phyloP scores from a whole-genome alignment of 2,888 invertebrate genomes.

The Steinernema scapterisci region DNA sequence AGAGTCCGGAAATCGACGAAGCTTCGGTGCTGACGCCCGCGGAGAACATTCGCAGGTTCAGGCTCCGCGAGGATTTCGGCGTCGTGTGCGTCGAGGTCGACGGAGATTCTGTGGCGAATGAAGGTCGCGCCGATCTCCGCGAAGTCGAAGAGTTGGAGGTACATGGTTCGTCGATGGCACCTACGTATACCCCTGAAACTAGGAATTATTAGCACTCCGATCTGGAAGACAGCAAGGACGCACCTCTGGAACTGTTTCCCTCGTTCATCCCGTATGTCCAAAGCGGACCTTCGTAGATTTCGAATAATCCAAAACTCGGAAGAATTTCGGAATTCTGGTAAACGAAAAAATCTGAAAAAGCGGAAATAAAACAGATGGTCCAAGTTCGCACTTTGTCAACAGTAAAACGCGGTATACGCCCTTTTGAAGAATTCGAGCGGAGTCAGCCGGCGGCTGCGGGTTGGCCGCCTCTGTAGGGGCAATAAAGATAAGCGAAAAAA shows the following conservation, averaged over 20 bases:
- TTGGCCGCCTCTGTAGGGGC: neutral
- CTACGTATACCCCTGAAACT: neutral
- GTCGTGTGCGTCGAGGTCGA: slow-evolving; percentile 10
- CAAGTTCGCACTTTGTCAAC: neutral
- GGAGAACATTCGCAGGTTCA: slow-evolving; percentile 22
- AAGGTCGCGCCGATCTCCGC: slow-evolving; percentile 1
- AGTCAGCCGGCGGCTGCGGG: slow-evolving; percentile 21
- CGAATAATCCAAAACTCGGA: slow-evolving; percentile 3
- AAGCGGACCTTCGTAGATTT: neutral
- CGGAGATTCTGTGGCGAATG: neutral
- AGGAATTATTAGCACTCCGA: neutral
- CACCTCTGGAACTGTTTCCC: slow-evolving; percentile 12
- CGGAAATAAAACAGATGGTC: neutral
- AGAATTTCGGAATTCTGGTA: neutral
- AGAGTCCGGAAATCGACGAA: slow-evolving; percentile 1
- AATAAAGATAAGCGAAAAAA: slow-evolving; percentile 31
- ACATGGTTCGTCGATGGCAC: slow-evolving; percentile 23
- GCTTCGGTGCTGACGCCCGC: neutral
- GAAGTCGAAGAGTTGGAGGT: neutral
- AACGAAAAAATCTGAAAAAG: neutral
- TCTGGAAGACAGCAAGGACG: neutral
- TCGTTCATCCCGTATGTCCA: slow-evolving; percentile 19
- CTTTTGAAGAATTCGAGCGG: neutral
- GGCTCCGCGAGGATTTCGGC: slow-evolving; percentile 18
- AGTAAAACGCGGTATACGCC: neutral